These are phyloP conservation scores for Halichondria panicea DNA, from an alignment of 37 sponge, comb jelly and placozoan species.

Conservation along the genomic window DNA sequence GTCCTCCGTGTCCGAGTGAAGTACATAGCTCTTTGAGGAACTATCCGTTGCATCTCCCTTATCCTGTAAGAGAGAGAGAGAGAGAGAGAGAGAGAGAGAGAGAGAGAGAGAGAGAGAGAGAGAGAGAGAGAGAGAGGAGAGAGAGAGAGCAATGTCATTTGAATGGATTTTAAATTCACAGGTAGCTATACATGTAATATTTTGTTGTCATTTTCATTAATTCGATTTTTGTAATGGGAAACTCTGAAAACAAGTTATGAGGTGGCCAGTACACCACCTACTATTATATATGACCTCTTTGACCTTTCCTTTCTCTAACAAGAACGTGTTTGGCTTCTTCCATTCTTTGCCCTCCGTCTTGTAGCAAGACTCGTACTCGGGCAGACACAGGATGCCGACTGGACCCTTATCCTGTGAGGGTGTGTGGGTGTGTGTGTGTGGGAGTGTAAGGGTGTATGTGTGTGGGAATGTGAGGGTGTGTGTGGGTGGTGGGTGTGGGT, in stretches of 20 bases:
- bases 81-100: conserved; percentile 13
- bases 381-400: conserved; percentile 78
- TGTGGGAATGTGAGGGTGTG: conserved; percentile 20
- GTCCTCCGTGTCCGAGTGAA: conserved; percentile 68
- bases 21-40: conserved; percentile 48
- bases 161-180: neutral
- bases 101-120: conserved; percentile 1
- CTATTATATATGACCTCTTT: neutral
- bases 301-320: conserved; percentile 48
- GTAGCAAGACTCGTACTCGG: conserved; percentile 66
- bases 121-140: neutral
- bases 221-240: too few species aligned
- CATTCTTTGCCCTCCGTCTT: conserved; percentile 58
- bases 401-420: conserved; percentile 76
- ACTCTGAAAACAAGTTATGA: too few species aligned
- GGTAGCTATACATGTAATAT: too few species aligned
- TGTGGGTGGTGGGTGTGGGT: conserved; percentile 3
- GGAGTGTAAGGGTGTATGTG: conserved; percentile 11
- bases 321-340: conserved; percentile 64
- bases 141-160: neutral
- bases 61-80: neutral
- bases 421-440: conserved; percentile 18
- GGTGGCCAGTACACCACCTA: too few species aligned
- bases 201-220: too few species aligned
- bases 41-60: neutral